Evolutionary conservation across 2,888 invertebrate species (phyloP), one percentile per base, ranked within the genome.

Genomic region (Drosophila subsilvestris): DNA sequence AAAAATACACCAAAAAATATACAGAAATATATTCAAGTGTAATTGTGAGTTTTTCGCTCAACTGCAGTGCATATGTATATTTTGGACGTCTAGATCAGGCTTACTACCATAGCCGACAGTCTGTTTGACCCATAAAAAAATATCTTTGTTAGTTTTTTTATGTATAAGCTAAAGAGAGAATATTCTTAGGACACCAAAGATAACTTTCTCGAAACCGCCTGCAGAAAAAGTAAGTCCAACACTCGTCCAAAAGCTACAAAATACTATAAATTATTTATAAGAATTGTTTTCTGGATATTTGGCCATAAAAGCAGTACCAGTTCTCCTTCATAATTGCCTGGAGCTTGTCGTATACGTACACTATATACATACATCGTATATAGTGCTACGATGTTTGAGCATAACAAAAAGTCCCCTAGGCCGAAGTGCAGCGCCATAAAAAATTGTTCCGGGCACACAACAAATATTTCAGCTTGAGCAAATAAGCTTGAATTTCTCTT

Each of bases 271-370:
- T 44, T 12, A 32, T 37, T 32, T 37, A 14, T 37, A 20, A 27
- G 51, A 51, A 22, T 37, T 51, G 14, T 20, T n/a, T 10, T 22
- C 12, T 17, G 3, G 8, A 42, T 32, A 45, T 49, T 22, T 53
- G 17, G 55, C 50, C 58, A 51, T 76, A 63, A 70, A 81, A 77
- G 58, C 54, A 69, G 65, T 49, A 65, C 50, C 65, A 74, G 12
- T 42, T 63, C 63, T 58, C 62, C 73, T 49, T 53, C 69, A 66
- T 70, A 76, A 78, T 80, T 85, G 80, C 71, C 76, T 60, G 47
- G 71, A 74, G 82, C 61, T 65, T 45, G 44, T 54, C 45, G 55
- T 51, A 54, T 4, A 25, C 25, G 5, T 25, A 25, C 6, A 20
- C 20, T 20, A 20, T 20, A 20, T 20, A 20, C 3, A 3, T 20